Evolutionary conservation across 2,888 invertebrate genomes (phyloP).

Genomic region (Lepidocyrtoides sp.): DNA sequence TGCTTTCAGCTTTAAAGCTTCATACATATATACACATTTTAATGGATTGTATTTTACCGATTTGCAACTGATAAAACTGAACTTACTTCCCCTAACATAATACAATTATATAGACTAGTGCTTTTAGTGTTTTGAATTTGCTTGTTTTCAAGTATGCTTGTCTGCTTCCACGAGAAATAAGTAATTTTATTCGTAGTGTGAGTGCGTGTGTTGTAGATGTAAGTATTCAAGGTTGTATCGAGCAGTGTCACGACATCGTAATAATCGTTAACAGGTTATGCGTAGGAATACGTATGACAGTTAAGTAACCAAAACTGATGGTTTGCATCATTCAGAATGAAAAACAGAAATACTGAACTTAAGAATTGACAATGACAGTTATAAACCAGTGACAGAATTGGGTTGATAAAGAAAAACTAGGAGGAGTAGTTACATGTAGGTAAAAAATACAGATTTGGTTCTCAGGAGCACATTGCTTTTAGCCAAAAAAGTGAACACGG

Average conservation of each 20-base stretch:
- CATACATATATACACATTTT: not conserved
- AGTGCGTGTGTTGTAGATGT: conserved; percentile 8
- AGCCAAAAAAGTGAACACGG: too few relatives aligned
- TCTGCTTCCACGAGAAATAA: not conserved
- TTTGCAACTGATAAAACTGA: too few relatives aligned
- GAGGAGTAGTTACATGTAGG: too few relatives aligned
- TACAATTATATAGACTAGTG: too few relatives aligned
- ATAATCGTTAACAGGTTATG: too few relatives aligned
- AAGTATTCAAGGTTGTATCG: not conserved
- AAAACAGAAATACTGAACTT: not conserved
- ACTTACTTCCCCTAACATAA: too few relatives aligned
- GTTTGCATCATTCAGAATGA: not conserved
- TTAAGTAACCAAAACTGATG: too few relatives aligned
- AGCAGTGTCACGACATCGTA: not conserved
- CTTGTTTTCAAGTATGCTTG: not conserved
- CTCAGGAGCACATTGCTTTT: too few relatives aligned
- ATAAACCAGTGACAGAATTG: not conserved
- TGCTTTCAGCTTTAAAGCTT: conserved; percentile 33
- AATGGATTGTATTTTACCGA: too few relatives aligned
- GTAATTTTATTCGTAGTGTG: not conserved
- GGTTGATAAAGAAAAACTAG: too few relatives aligned
- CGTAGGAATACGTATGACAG: too few relatives aligned
- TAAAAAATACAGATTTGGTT: too few relatives aligned
- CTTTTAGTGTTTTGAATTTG: not conserved
- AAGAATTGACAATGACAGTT: not conserved